These are phyloP conservation scores for Pseudococcus jackbeardsleyi DNA, from an alignment of 2,888 invertebrate genomes.

Conservation along the genomic window DNA sequence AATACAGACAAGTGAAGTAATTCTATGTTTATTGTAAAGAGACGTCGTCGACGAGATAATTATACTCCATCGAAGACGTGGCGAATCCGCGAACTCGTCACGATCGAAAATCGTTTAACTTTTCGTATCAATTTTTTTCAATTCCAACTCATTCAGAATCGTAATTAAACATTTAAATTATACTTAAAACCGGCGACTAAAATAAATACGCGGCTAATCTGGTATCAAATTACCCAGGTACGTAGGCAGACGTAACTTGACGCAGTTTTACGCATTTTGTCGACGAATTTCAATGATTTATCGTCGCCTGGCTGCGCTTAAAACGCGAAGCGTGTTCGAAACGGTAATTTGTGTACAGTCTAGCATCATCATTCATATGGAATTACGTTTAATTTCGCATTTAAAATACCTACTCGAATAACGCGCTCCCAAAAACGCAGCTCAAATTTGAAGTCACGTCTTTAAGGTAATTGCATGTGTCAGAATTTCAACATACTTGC, in stretches of 20 bases:
- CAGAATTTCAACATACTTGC: not conserved
- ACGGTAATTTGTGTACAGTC: constrained; percentile 21
- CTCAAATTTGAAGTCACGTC: constrained; percentile 13
- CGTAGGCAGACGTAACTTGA: not conserved
- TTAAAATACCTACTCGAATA: constrained; percentile 11
- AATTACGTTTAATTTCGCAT: constrained; percentile 45
- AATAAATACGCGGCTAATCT: not conserved
- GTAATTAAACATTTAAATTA: constrained; percentile 3
- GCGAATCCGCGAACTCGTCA: not conserved
- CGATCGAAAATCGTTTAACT: constrained; percentile 27
- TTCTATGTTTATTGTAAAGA: not conserved
- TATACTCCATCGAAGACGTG: constrained; percentile 15
- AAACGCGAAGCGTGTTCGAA: constrained; percentile 36
- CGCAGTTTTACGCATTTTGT: constrained; percentile 10
- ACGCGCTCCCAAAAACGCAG: not conserved
- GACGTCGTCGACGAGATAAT: constrained; percentile 20
- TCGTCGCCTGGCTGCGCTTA: not conserved
- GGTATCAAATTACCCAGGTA: constrained; percentile 3
- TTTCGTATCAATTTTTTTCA: not conserved
- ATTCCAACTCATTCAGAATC: not conserved
- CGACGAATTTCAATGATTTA: constrained; percentile 36
- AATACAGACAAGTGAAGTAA: constrained; percentile 11
- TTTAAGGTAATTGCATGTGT: constrained; percentile 27
- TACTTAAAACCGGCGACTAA: not conserved
- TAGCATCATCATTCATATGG: constrained; percentile 42